These are phyloP conservation scores for Odontomachus brunneus DNA, from an alignment of 1,140 invertebrate species.

Conservation along the genomic window DNA sequence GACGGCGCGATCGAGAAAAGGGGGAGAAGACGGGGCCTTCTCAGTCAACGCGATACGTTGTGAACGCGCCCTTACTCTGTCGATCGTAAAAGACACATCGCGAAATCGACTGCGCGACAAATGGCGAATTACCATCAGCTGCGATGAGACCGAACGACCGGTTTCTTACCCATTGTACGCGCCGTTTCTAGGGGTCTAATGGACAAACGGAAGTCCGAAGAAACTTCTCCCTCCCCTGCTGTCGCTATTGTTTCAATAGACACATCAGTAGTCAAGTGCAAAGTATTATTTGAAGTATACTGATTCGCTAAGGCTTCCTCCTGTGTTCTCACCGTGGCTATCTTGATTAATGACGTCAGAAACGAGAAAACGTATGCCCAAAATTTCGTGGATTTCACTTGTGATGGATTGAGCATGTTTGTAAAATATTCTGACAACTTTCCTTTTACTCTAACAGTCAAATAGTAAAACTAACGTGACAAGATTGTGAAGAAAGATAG, in stretches of 20 bases:
- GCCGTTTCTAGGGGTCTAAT: slow-evolving; percentile 50
- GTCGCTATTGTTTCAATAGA: slow-evolving; percentile 1
- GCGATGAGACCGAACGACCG: slow-evolving; percentile 61
- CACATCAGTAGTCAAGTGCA: neutral
- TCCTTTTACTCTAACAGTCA: no score
- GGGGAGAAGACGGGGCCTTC: neutral
- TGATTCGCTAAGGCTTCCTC: no score
- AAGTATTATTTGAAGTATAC: neutral
- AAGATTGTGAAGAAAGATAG: no score
- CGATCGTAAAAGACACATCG: slow-evolving; percentile 69
- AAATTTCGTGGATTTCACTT: no score
- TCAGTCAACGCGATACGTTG: slow-evolving; percentile 5
- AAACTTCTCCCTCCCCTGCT: neutral
- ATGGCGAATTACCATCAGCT: slow-evolving; percentile 63
- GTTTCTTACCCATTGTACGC: slow-evolving; percentile 38
- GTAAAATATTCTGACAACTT: no score
- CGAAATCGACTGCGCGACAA: slow-evolving; percentile 71
- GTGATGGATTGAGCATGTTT: no score
- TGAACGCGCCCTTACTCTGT: slow-evolving; percentile 60
- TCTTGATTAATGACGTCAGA: no score
- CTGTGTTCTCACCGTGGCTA: no score
- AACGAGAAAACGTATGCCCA: no score
- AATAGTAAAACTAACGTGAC: no score
- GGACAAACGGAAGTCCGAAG: slow-evolving; percentile 59
- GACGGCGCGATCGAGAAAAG: neutral